phyloP scores from a whole-genome alignment of 2,113 vertebrate genomes.

The Tamias sibiricus region DNA sequence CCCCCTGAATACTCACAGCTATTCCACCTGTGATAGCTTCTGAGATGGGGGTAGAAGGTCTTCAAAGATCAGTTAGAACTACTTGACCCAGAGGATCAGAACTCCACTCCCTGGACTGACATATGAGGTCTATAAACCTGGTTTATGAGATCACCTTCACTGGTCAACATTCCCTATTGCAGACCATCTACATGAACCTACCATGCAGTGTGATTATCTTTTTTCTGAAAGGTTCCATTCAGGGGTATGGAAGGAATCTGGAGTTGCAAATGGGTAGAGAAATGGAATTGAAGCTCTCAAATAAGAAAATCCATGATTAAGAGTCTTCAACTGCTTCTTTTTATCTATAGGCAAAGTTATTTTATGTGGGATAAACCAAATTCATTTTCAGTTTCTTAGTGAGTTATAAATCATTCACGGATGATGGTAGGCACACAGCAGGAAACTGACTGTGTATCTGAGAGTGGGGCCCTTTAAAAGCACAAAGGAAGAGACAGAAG shows the following conservation, averaged over 20 bases:
- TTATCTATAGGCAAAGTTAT: conserved; percentile 6
- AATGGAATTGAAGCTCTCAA: conserved; percentile 21
- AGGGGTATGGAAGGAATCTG: neutral
- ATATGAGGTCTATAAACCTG: neutral
- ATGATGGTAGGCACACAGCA: neutral
- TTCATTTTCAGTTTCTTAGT: neutral
- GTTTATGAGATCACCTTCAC: neutral
- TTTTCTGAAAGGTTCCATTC: neutral
- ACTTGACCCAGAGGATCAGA: neutral
- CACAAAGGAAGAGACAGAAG: neutral
- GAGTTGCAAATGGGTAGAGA: neutral
- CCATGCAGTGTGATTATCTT: neutral
- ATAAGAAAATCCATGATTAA: neutral
- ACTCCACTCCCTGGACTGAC: neutral
- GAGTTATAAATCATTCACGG: neutral
- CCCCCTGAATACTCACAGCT: neutral
- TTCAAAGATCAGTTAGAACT: neutral
- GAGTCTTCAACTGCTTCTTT: neutral
- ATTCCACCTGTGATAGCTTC: neutral
- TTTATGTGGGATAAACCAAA: neutral
- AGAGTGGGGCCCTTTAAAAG: neutral
- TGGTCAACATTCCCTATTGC: neutral
- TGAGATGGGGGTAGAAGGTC: neutral
- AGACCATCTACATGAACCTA: neutral
- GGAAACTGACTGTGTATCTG: neutral